Evolutionary conservation across 2,113 vertebrate species (phyloP).

Genomic region (Anoplopoma fimbria): DNA sequence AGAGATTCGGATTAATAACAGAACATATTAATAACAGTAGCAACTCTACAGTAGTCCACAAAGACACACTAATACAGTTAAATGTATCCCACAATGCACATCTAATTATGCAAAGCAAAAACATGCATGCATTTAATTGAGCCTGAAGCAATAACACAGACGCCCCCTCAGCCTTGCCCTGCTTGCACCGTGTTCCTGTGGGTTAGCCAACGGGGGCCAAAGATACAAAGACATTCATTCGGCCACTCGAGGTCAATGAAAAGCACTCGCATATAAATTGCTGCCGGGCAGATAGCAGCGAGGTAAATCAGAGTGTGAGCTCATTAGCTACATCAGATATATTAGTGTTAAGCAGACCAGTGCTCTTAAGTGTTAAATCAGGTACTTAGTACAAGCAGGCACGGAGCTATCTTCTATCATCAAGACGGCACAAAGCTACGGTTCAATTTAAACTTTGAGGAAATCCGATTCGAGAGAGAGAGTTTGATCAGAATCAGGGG

Average conservation of each 20-base stretch:
- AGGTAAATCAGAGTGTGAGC: constrained; percentile 54
- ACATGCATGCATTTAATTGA: background rate
- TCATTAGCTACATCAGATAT: constrained; percentile 58
- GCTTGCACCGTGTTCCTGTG: background rate
- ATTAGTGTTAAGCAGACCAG: constrained; percentile 37
- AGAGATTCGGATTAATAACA: background rate
- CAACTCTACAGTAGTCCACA: too few relatives aligned
- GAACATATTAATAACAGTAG: background rate
- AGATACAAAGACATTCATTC: constrained; percentile 47
- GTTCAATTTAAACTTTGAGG: background rate
- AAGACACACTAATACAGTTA: too few relatives aligned
- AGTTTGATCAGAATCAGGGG: too few relatives aligned
- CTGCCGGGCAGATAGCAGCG: constrained; percentile 32
- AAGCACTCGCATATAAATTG: constrained; percentile 53
- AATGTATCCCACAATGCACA: too few relatives aligned
- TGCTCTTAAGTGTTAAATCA: constrained; percentile 32
- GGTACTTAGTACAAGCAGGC: constrained; percentile 23
- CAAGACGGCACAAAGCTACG: background rate
- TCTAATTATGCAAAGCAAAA: too few relatives aligned
- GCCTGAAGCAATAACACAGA: background rate
- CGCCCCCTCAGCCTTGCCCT: background rate
- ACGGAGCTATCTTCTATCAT: constrained; percentile 4
- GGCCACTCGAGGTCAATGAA: constrained; percentile 65
- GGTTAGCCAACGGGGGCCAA: constrained; percentile 30
- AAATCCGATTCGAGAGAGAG: background rate